These are phyloP conservation scores for Otis tarda DNA, from an alignment of 2,113 vertebrate genomes.

Conservation along the genomic window DNA sequence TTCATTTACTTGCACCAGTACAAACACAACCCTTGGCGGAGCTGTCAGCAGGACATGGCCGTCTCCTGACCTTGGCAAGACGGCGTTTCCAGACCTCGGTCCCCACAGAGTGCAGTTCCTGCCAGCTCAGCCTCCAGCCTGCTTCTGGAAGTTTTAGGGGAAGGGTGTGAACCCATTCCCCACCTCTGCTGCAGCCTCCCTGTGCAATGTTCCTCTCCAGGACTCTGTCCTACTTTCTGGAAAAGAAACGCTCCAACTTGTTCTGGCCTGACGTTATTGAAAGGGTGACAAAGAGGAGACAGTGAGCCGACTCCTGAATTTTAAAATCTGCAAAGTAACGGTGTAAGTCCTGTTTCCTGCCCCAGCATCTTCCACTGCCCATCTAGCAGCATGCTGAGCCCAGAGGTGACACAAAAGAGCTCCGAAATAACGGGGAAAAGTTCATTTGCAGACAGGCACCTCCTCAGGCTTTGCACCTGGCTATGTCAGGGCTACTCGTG, in stretches of 20 bases:
- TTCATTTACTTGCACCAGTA: neutral
- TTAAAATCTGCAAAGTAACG: neutral
- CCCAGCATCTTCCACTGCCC: neutral
- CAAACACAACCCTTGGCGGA: neutral
- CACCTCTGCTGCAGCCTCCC: neutral
- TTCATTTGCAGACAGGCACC: neutral
- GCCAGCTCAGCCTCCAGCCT: neutral
- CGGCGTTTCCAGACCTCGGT: neutral
- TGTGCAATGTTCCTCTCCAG: accelerated
- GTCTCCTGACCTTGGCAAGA: slow-evolving; percentile 29
- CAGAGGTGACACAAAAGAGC: neutral
- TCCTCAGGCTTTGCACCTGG: neutral
- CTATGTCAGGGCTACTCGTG: neutral
- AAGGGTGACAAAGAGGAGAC: neutral
- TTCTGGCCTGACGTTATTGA: neutral
- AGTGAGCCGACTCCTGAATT: neutral
- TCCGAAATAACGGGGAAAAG: neutral
- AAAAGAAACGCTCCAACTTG: neutral
- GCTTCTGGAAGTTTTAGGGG: neutral
- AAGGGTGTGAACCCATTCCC: neutral
- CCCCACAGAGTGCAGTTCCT: neutral
- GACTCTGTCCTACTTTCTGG: neutral
- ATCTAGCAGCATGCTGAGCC: neutral
- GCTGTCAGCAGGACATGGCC: neutral
- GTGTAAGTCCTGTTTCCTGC: neutral